Conservation (phyloP, 2,888 invertebrate genomes). For the Brachyopa scutellaris region DNA sequence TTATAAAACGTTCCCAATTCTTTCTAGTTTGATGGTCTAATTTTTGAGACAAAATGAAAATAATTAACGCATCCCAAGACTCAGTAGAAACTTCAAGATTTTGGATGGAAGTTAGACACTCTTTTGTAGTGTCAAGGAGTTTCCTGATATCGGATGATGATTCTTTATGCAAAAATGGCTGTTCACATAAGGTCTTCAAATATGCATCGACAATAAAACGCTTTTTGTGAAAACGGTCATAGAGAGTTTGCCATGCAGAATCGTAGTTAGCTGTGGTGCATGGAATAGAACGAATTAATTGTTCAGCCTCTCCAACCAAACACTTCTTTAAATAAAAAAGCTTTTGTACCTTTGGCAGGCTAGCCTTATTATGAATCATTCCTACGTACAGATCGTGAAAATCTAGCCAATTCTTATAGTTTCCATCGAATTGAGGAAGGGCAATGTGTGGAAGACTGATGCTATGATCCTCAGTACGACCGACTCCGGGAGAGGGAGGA, state of each 20-base stretch:
- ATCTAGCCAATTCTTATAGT: no score
- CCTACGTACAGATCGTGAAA: neutral
- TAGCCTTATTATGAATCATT: neutral
- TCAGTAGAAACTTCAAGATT: neutral
- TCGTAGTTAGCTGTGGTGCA: neutral
- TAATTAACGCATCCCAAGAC: neutral
- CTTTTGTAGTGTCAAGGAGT: constrained; percentile 5
- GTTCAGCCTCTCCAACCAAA: neutral
- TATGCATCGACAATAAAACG: constrained; percentile 16
- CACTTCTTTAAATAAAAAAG: neutral
- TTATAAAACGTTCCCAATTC: neutral
- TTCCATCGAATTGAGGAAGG: no score
- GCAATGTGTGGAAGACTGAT: no score
- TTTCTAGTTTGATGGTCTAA: neutral
- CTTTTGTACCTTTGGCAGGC: neutral
- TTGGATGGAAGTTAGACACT: constrained; percentile 1
- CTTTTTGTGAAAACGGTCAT: neutral
- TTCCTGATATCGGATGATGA: neutral
- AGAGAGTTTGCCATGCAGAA: constrained; percentile 6
- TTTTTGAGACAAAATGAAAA: constrained; percentile 5
- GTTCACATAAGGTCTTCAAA: constrained; percentile 9
- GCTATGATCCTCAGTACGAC: no score
- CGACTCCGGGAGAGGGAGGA: no score
- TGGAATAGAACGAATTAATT: neutral
- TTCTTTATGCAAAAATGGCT: neutral